Evolutionary conservation across 2,797 vertebrate species (phyloP), one percentile per base, ranked within the genome.

Genomic region (Typhlichthys eigenmanni): DNA sequence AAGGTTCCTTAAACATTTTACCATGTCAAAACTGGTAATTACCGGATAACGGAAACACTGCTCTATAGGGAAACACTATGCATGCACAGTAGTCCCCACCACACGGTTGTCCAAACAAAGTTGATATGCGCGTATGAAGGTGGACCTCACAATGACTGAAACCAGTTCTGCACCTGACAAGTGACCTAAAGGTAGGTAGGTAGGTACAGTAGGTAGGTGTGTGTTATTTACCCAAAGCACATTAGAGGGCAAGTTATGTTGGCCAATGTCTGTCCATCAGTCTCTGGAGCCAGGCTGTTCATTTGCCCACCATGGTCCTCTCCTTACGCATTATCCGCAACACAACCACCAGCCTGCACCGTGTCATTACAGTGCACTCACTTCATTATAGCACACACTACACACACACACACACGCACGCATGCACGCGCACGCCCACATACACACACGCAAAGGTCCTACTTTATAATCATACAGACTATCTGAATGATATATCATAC

Each of bases 401-500:
- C 47, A 49, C 1, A 43, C 34, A 38, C n/a, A 55, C 45, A 17
- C 16, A 17, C 17, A 17, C 17, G 4, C 0, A 29, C 4, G 24
- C 24, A 29, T 29, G 24, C 24, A 29, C 4, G 4, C 4, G 24
- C 24, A 29, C 24, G 24, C 24, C 24, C 47, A 49, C 1, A 43
- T 9, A 43, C n/a, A 55, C 45, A 56, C 17, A 43, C 46, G 54
- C 56, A 12, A 52, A 4, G 7, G 29, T 65, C 59, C 49, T 64
- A 56, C 58, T 62, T 47, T 72, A 66, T 78, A 78, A 72, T 69
- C 64, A 43, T 43, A 43, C 38, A 43, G 38, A 43, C 38, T 43
- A 43, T 9, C 38, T 43, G 9, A 7, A 43, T 7, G 7, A 43
- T 9, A 43, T 10, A 7, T 43, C 4, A 43, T 7, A 9, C 10